These are phyloP conservation scores for Rhombomys opimus DNA, from an alignment of 2,113 vertebrate genomes.

Conservation along the genomic window DNA sequence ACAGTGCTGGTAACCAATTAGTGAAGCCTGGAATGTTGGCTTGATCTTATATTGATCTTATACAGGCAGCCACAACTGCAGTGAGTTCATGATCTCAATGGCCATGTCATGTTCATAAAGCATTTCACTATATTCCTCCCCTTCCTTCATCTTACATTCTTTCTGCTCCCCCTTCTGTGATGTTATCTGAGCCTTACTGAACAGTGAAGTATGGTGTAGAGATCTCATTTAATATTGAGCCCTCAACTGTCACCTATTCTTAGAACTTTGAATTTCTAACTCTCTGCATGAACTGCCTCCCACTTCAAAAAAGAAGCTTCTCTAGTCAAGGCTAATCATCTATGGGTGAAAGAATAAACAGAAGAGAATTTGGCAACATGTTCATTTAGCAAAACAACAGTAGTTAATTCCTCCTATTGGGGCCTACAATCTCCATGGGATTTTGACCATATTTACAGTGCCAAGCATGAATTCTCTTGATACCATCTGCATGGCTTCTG, in stretches of 20 bases:
- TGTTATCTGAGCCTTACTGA: not conserved
- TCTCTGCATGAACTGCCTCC: not conserved
- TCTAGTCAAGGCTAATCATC: not conserved
- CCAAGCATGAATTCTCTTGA: not conserved
- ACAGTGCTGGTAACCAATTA: not conserved
- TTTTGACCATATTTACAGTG: not conserved
- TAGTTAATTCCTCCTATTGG: no score
- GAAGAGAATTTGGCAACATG: not conserved
- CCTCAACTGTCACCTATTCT: not conserved
- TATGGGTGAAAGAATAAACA: not conserved
- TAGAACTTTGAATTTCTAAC: not conserved
- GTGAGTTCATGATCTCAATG: not conserved
- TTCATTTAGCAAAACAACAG: not conserved
- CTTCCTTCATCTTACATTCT: not conserved
- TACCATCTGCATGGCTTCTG: not conserved
- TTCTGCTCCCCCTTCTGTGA: not conserved
- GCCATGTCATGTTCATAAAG: not conserved
- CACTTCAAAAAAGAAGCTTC: not conserved
- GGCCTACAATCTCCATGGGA: not conserved
- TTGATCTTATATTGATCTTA: not conserved
- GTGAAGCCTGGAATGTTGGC: not conserved
- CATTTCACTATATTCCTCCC: not conserved
- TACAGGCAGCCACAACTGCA: no score
- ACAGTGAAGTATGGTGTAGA: not conserved
- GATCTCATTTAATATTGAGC: not conserved